Percentiles rank a stretch among this genome's conserved stretches.
phyloP scores from a whole-genome alignment of 2,888 invertebrate genomes.

The Cheilosia variabilis region DNA sequence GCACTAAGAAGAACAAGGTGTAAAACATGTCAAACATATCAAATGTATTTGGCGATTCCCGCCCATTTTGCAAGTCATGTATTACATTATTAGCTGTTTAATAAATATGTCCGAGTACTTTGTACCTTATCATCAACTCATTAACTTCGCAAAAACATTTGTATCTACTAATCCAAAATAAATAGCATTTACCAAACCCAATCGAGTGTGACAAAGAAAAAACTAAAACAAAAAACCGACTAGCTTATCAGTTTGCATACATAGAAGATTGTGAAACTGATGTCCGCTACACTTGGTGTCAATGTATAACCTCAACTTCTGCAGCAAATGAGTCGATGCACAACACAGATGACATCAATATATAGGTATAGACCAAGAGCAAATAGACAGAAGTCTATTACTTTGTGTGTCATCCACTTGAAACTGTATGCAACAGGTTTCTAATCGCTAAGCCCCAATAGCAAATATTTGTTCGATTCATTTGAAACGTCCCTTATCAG shows the following conservation, averaged over 20 bases:
- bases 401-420: conserved; percentile 15
- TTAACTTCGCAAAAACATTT: conserved; percentile 25
- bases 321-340: background rate
- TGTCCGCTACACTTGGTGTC: background rate
- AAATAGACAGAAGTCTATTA: background rate
- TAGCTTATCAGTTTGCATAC: background rate
- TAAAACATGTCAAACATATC: no score
- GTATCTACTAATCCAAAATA: conserved; percentile 26
- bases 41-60: no score
- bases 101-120: conserved; percentile 25
- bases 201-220: background rate
- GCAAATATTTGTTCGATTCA: conserved; percentile 42
- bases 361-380: background rate
- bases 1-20: no score
- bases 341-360: no score
- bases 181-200: background rate
- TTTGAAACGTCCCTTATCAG: conserved; percentile 38
- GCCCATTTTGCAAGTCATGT: background rate
- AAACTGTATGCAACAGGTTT: conserved; percentile 8
- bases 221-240: background rate
- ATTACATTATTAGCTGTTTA: background rate
- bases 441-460: conserved; percentile 30
- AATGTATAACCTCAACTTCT: background rate
- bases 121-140: conserved; percentile 19
- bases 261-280: background rate